Base-by-base conservation (phyloP, 1,140 invertebrate genomes). In the Caenorhabditis tropicalis region DNA sequence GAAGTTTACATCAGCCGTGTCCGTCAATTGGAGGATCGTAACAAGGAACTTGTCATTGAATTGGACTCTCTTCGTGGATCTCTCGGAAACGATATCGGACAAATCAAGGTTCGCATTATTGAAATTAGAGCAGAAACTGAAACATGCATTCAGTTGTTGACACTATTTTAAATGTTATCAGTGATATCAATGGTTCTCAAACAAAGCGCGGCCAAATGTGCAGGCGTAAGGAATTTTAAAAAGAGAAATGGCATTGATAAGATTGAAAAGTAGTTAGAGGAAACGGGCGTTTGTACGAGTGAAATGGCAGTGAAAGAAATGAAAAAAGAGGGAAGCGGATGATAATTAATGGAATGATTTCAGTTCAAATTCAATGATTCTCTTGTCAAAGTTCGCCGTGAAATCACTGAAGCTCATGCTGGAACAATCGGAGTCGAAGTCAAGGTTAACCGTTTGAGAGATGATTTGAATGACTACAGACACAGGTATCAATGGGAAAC, bases 391-490 rank as follows among this genome's bases (percentile, higher is more conserved):
- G 51, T 58, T 58, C 79, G 79, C 24, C 48, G 79, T 81, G 79
- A 82, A 1, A 82, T 82, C 81, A 16, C 24, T 60, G 43, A 60
- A 48, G 81, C 81, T 48, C 43, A 46, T n/a, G 21, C 43, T 46
- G 56, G 49, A 48, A 82, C 51, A 4, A 48, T 48, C 43, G 81
- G 56, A 65, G 49, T 82, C 39, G 81, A 82, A 39, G 81, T 82
- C 24, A 82, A 70, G 43, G 81, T 82, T 27, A 27, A 58, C 53
- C 24, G 81, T 19, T 39, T 82, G 36, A 82, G 53, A 60, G 81
- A 82, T 43, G 81, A 82, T 46, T 31, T 82, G 53, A 65, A 58
- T 48, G 81, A 82, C 19, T 82, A 82, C 81, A 82, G 39, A 65
- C 43, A 43, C 56, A 58, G 81, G 81, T 82, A 16, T 27, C 2